phyloP scores from a whole-genome alignment of 1,140 invertebrate genomes.

The Chionoecetes opilio region DNA sequence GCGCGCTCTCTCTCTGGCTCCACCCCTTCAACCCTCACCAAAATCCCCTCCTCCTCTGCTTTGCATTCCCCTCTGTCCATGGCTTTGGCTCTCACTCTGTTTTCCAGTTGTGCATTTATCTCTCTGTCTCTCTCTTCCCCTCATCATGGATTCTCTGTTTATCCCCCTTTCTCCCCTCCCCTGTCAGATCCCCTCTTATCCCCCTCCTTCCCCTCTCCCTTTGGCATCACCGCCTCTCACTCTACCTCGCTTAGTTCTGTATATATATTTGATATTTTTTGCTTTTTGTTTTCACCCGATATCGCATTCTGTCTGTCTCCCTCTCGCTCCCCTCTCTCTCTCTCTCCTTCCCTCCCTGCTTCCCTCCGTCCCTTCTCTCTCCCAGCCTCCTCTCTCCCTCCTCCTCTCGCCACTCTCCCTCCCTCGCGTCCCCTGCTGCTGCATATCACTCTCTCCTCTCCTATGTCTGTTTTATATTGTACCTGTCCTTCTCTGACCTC shows the following conservation, averaged over 20 bases:
- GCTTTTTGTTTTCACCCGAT: constrained; percentile 77
- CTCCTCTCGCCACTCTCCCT: constrained; percentile 1
- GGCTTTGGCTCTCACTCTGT: constrained; percentile 78
- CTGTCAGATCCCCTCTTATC: constrained; percentile 53
- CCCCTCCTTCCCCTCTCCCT: constrained; percentile 51
- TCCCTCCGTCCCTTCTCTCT: neutral
- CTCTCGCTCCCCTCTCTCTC: constrained; percentile 63
- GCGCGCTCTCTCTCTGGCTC: constrained; percentile 44
- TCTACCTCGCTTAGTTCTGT: constrained; percentile 75
- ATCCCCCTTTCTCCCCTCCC: constrained; percentile 75
- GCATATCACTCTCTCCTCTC: constrained; percentile 76
- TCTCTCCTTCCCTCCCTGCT: constrained; percentile 34
- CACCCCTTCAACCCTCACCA: constrained; percentile 68
- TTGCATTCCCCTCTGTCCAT: constrained; percentile 75
- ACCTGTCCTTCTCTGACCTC: constrained; percentile 73
- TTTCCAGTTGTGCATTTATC: constrained; percentile 79
- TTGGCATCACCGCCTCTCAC: constrained; percentile 63
- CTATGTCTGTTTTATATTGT: constrained; percentile 77
- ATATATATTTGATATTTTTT: constrained; percentile 80
- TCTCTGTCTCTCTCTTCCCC: constrained; percentile 78
- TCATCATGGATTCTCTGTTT: constrained; percentile 79
- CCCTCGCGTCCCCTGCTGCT: constrained; percentile 63
- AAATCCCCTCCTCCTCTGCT: constrained; percentile 79
- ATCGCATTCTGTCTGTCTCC: constrained; percentile 79
- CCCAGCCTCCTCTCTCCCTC: neutral